Conservation (phyloP, 2,797 vertebrate genomes). For the Halcyon smyrnensis region DNA sequence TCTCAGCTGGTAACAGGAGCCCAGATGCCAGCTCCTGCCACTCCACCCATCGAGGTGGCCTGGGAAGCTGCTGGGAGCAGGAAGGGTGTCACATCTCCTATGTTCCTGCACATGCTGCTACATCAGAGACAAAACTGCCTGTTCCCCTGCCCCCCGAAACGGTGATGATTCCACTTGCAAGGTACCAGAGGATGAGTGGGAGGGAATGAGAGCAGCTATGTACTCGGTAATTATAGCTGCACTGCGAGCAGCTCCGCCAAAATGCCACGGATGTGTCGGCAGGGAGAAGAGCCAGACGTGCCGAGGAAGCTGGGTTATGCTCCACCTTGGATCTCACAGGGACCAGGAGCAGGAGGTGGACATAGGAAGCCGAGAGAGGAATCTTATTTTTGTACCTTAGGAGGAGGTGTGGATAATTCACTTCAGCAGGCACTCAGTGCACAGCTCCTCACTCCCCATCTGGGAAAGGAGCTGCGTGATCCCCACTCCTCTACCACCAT, state of each 20-base stretch:
- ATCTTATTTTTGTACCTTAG: neutral
- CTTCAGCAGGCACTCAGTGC: fast-evolving
- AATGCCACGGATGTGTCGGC: neutral
- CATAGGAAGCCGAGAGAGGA: neutral
- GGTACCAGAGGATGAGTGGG: conserved; percentile 52
- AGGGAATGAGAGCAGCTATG: conserved; percentile 15
- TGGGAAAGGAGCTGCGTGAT: neutral
- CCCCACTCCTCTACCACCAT: neutral
- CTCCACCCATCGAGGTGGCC: fast-evolving
- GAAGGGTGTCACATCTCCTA: neutral
- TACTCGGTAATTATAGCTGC: conserved; percentile 24
- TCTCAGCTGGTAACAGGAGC: neutral
- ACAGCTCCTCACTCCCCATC: neutral
- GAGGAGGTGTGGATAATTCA: neutral
- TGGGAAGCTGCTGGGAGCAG: neutral
- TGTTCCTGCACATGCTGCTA: neutral
- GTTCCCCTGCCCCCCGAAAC: neutral
- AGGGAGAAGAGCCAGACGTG: neutral
- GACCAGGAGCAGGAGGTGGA: neutral
- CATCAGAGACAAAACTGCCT: neutral
- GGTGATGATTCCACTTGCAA: neutral
- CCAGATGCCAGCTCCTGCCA: neutral
- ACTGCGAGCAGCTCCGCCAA: neutral
- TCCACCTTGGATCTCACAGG: neutral
- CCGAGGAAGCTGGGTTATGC: fast-evolving